Evolutionary conservation across 2,888 invertebrate genomes (phyloP).

Genomic region (Parnassius smintheus): DNA sequence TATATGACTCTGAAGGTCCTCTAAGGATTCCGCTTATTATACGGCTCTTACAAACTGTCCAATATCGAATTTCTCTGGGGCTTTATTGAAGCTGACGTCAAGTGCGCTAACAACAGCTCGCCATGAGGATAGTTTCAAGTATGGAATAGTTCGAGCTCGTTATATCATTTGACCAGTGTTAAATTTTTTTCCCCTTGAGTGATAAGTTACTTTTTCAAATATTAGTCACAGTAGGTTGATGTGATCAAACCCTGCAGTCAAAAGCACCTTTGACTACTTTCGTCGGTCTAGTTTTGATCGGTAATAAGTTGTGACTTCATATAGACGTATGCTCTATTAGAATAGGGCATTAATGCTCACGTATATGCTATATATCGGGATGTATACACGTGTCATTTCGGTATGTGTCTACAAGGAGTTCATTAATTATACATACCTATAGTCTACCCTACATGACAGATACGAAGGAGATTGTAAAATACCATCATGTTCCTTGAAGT

Average conservation of each 20-base stretch:
- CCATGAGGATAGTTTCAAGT: conserved; percentile 9
- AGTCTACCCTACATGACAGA: neutral
- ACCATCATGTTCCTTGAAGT: no score
- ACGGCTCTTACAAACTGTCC: conserved; percentile 10
- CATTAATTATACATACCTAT: conserved; percentile 12
- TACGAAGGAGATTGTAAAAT: neutral
- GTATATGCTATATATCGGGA: neutral
- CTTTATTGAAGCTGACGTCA: conserved; percentile 14
- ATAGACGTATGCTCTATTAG: no score
- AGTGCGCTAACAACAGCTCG: conserved; percentile 1
- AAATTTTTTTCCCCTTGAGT: no score
- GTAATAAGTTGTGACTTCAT: no score
- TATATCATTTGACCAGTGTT: neutral
- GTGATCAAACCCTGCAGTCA: no score
- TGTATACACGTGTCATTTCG: conserved; percentile 12
- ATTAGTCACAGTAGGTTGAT: no score
- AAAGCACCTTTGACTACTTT: no score
- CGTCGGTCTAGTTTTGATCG: no score
- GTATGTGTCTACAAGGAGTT: conserved; percentile 19
- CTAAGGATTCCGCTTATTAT: conserved; percentile 16
- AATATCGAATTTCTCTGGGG: conserved; percentile 17
- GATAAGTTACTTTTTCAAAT: no score
- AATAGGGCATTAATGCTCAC: neutral
- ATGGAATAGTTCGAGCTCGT: neutral
- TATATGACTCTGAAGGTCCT: conserved; percentile 1